These are phyloP conservation scores for Xestia sexstrigata DNA, from an alignment of 2,888 invertebrate genomes.

Conservation along the genomic window DNA sequence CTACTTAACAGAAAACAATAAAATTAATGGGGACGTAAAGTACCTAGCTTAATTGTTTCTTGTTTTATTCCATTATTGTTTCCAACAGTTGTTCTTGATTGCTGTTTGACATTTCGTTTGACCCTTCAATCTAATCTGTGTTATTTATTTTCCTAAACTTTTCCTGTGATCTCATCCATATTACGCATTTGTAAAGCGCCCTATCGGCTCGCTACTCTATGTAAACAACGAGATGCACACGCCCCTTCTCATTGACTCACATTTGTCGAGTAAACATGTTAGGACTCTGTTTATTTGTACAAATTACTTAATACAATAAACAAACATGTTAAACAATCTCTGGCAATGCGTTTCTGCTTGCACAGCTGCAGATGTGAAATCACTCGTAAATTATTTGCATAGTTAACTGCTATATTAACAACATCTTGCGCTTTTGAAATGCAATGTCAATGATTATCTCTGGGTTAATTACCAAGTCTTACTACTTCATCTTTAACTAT, in stretches of 20 bases:
- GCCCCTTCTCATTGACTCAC: constrained; percentile 72
- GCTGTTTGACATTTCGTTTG: constrained; percentile 72
- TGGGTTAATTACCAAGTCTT: constrained; percentile 11
- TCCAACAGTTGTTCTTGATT: constrained; percentile 77
- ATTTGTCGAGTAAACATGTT: constrained; percentile 47
- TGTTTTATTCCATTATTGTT: constrained; percentile 87
- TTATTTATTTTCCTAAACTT: constrained; percentile 84
- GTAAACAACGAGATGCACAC: constrained; percentile 70
- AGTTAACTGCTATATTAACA: background rate
- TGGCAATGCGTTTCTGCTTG: constrained; percentile 7
- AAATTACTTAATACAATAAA: constrained; percentile 23
- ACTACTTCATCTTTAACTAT: constrained; percentile 5
- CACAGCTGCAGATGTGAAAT: constrained; percentile 7
- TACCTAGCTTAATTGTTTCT: constrained; percentile 80
- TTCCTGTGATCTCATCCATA: constrained; percentile 86
- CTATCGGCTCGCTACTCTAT: constrained; percentile 59
- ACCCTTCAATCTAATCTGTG: constrained; percentile 81
- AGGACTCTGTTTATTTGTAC: constrained; percentile 15
- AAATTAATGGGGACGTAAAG: constrained; percentile 72
- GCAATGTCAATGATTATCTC: constrained; percentile 4
- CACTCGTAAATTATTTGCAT: background rate
- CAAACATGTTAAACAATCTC: constrained; percentile 21
- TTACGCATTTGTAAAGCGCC: constrained; percentile 70
- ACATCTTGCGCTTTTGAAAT: background rate
- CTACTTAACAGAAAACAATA: constrained; percentile 66